phyloP scores from a whole-genome alignment of 2,797 vertebrate genomes.

The Carcharodon carcharias region DNA sequence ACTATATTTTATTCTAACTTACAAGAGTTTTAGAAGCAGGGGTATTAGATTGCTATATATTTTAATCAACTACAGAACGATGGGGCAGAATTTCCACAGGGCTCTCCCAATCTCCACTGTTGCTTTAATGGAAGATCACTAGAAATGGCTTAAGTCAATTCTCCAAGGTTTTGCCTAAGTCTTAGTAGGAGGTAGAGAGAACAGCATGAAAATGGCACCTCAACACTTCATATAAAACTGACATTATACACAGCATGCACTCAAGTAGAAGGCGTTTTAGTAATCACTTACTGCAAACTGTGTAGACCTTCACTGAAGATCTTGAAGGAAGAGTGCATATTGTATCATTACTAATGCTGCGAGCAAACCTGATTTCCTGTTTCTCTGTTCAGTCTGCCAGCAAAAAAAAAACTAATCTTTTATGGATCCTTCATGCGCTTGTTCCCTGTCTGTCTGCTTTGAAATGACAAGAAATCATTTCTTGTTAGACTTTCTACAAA shows the following conservation, averaged over 20 bases:
- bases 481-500: neutral
- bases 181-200: neutral
- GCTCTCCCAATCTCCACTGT: no score
- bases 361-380: constrained; percentile 4
- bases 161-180: no score
- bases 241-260: neutral
- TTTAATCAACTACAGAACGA: no score
- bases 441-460: neutral
- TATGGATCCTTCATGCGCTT: neutral
- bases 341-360: neutral
- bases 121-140: no score
- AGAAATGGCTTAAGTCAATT: no score
- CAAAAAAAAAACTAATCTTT: neutral
- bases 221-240: neutral
- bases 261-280: neutral
- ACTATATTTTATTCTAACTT: neutral
- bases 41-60: no score
- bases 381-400: neutral
- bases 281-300: neutral
- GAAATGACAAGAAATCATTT: constrained; percentile 18
- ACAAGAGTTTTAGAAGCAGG: no score
- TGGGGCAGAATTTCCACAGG: no score
- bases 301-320: neutral
- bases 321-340: neutral
- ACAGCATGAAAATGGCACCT: neutral